These are phyloP conservation scores for Lypha dubia DNA, from an alignment of 2,888 invertebrate genomes.

Conservation along the genomic window DNA sequence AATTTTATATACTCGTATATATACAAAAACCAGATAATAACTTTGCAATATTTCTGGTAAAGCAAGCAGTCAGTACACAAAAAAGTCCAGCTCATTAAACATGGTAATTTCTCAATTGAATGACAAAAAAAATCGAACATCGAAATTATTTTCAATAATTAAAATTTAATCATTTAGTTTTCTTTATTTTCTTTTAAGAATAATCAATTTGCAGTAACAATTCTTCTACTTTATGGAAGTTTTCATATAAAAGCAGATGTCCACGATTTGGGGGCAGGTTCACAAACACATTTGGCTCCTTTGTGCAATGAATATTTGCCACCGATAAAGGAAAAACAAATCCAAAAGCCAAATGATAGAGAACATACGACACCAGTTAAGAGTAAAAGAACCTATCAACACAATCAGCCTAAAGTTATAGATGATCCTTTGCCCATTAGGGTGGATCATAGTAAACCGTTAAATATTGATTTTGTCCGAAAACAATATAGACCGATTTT, in stretches of 20 bases:
- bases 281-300: background rate
- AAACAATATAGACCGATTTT: constrained; percentile 28
- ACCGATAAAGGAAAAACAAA: background rate
- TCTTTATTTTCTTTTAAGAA: constrained; percentile 30
- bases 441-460: constrained; percentile 26
- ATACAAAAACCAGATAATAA: constrained; percentile 27
- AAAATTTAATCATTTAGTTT: background rate
- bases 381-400: background rate
- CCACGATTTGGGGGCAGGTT: background rate
- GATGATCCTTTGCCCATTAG: constrained; percentile 59
- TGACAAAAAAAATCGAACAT: too few species aligned
- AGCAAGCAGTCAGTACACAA: constrained; percentile 14
- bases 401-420: constrained; percentile 48
- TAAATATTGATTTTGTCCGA: constrained; percentile 27
- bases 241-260: constrained; percentile 9
- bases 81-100: constrained; percentile 19
- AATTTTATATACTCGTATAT: constrained; percentile 43
- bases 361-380: background rate
- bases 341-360: background rate
- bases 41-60: constrained; percentile 36
- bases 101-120: constrained; percentile 42
- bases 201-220: background rate
- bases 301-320: background rate
- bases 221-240: constrained; percentile 27
- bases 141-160: background rate